Conservation (phyloP, 2,113 vertebrate species). For the Rhynchomys soricoides region DNA sequence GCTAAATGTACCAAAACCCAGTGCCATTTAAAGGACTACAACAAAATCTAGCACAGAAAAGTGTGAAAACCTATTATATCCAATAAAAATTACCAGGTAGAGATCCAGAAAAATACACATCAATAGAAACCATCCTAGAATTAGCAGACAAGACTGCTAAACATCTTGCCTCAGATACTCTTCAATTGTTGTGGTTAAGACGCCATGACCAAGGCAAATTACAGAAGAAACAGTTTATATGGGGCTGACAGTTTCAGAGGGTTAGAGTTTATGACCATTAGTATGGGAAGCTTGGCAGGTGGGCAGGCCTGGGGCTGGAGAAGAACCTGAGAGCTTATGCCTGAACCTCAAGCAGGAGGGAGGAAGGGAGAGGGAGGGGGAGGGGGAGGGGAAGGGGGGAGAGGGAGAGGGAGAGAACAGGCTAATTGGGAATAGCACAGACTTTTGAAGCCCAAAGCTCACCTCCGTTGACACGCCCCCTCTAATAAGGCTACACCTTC, state of each 20-base stretch:
- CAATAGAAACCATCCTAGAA: constrained; percentile 26
- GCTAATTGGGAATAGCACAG: background rate
- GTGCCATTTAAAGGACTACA: constrained; percentile 7
- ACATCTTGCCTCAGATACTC: background rate
- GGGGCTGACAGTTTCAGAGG: background rate
- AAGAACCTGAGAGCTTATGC: background rate
- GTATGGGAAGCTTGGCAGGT: background rate
- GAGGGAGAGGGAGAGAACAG: too few relatives aligned
- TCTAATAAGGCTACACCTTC: background rate
- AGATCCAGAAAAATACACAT: constrained; percentile 43
- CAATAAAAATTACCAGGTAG: background rate
- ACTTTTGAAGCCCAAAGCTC: background rate
- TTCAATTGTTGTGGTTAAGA: background rate
- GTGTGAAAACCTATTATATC: background rate
- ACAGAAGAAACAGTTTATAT: background rate
- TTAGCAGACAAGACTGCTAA: background rate
- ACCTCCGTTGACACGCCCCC: background rate
- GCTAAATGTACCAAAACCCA: background rate
- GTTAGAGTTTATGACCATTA: background rate
- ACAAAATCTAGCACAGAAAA: constrained; percentile 11
- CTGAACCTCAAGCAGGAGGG: background rate
- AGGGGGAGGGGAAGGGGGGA: too few relatives aligned
- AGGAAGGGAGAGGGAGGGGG: background rate
- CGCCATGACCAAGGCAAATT: background rate
- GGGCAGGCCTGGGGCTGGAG: background rate